A percentile compares a stretch with the other conserved stretches of the same genome.
These are phyloP conservation scores for Scaptomyza hsui DNA, from an alignment of 1,140 invertebrate species.

Conservation along the genomic window DNA sequence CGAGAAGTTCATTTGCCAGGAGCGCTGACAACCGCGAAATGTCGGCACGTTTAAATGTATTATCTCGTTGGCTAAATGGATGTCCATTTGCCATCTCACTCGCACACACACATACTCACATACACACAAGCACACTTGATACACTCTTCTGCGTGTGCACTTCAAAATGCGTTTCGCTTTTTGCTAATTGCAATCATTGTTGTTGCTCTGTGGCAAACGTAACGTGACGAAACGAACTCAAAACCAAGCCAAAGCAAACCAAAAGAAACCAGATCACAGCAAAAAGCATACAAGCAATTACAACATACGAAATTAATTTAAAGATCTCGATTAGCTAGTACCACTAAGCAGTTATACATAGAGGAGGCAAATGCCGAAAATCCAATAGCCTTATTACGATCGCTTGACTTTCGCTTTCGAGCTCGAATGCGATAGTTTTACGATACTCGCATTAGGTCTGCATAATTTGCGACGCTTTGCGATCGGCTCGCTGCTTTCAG, in stretches of 20 bases:
- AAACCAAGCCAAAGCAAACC: slow-evolving; percentile 28
- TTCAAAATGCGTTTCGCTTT: slow-evolving; percentile 72
- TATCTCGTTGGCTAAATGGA: slow-evolving; percentile 44
- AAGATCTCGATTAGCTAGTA: too few relatives aligned
- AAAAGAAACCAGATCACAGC: slow-evolving; percentile 36
- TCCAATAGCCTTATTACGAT: too few relatives aligned
- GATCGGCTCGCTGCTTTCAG: too few relatives aligned
- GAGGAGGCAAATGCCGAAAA: too few relatives aligned
- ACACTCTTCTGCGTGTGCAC: slow-evolving; percentile 37
- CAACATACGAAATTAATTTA: background rate
- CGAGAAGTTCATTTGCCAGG: background rate
- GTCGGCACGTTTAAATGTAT: slow-evolving; percentile 69
- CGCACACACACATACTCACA: slow-evolving; percentile 1
- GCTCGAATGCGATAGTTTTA: too few relatives aligned
- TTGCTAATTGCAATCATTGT: slow-evolving; percentile 77
- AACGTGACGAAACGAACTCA: slow-evolving; percentile 33
- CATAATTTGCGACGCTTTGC: too few relatives aligned
- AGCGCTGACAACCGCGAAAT: slow-evolving; percentile 45
- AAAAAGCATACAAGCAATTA: slow-evolving; percentile 7
- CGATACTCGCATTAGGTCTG: too few relatives aligned
- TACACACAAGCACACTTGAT: background rate
- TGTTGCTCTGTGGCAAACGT: slow-evolving; percentile 39
- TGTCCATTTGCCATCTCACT: slow-evolving; percentile 8
- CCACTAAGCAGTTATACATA: too few relatives aligned
- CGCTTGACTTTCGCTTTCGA: too few relatives aligned